Evolutionary conservation across 2,888 invertebrate species (phyloP).

Genomic region (Acanthosepion pharaonis): DNA sequence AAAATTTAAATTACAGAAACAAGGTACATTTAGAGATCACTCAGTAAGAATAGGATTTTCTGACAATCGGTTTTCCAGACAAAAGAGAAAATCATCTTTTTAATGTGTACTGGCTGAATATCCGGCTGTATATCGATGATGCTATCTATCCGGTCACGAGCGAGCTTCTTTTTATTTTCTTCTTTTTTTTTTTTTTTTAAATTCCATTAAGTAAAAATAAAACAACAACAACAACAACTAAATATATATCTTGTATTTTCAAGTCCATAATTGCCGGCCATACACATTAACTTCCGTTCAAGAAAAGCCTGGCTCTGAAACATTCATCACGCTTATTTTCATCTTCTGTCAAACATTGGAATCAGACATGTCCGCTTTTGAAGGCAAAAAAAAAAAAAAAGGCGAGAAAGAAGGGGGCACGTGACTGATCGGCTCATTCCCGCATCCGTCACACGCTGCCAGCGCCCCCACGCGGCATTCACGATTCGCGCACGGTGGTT

Average conservation of each 20-base stretch:
- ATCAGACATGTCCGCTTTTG: slow-evolving; percentile 5
- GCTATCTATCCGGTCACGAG: too few relatives aligned
- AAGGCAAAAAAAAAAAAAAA: background rate
- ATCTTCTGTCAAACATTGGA: background rate
- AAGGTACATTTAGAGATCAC: too few relatives aligned
- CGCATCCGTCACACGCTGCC: background rate
- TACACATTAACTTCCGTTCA: background rate
- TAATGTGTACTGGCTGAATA: too few relatives aligned
- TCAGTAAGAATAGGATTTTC: too few relatives aligned
- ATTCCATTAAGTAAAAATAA: too few relatives aligned
- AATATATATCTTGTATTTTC: background rate
- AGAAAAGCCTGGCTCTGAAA: background rate
- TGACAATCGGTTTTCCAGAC: too few relatives aligned
- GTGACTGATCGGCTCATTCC: slow-evolving; percentile 33
- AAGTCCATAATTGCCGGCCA: background rate
- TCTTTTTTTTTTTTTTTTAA: too few relatives aligned
- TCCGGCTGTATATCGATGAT: too few relatives aligned
- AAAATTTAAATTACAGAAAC: too few relatives aligned
- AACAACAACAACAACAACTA: background rate
- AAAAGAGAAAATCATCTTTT: too few relatives aligned
- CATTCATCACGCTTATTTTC: background rate
- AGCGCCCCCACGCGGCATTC: slow-evolving; percentile 33
- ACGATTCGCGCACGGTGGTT: slow-evolving; percentile 33
- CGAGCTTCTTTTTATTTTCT: too few relatives aligned
- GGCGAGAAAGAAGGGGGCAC: background rate